Conservation (phyloP, 2,113 vertebrate genomes). For the Sylvilagus bachmani region DNA sequence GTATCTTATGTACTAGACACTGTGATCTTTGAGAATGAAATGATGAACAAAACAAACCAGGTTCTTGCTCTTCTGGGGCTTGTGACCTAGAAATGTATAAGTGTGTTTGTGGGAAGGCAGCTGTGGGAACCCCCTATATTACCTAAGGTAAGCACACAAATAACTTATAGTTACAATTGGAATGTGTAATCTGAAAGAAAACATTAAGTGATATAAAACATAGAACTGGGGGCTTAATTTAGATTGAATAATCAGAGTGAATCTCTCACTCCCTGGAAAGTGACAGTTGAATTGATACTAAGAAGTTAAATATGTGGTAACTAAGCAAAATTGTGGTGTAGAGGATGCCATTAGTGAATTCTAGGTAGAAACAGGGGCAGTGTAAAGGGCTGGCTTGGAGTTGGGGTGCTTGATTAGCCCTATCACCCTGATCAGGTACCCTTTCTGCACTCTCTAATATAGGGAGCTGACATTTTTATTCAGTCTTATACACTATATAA, state of each 20-base stretch:
- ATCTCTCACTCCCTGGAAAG: neutral
- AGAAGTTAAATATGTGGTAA: neutral
- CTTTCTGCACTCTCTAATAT: neutral
- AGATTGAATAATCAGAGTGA: neutral
- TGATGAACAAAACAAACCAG: neutral
- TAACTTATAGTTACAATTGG: conserved; percentile 1
- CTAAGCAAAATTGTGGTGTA: neutral
- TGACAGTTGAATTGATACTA: conserved; percentile 15
- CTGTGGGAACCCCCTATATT: neutral
- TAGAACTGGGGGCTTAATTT: conserved; percentile 12
- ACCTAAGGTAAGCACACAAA: neutral
- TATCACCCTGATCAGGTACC: neutral
- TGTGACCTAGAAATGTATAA: conserved; percentile 5
- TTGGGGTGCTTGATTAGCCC: neutral
- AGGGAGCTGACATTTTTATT: neutral
- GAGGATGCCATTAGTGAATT: neutral
- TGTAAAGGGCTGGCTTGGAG: neutral
- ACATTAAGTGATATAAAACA: neutral
- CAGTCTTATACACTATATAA: neutral
- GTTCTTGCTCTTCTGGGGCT: neutral
- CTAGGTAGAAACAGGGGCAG: neutral
- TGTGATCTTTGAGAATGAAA: conserved; percentile 9
- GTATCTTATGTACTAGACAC: neutral
- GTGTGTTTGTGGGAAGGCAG: neutral
- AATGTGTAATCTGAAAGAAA: conserved; percentile 12